Evolutionary conservation across 2,797 vertebrate genomes (phyloP), one percentile per base, ranked within the genome.

Genomic region (Oryzias sinensis): DNA sequence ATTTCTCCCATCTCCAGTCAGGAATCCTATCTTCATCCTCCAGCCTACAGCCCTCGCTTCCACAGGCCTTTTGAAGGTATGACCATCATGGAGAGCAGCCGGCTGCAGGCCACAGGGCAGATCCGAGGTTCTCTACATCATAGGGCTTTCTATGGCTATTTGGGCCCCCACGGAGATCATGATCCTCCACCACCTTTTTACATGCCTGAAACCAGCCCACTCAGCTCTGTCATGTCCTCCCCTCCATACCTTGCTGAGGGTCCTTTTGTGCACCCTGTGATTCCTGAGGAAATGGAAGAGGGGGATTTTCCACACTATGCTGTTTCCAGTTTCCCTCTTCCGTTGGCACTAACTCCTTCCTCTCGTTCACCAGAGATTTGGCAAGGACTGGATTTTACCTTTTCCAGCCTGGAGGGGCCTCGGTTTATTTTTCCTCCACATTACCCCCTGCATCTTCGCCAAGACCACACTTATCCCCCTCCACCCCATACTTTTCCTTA

Each of bases 171-270:
- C 43, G 86, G 89, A 42, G 90, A 93, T 78, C 90, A 90, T 1
- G 93, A 93, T 59, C 90, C 92, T 49, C 95, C 94, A 0, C 95
- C 96, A 0, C 95, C 95, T 72, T 98, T 99, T 93, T 99, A 98
- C 88, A 95, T 98, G 94, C 94, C 96, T 14, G 97, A 99, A 75
- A 95, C 94, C 85, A 99, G 97, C 87, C 96, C 97, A 0, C 90
- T 97, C 74, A 98, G 97, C 87, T 98, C 97, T 0, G 96, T 97
- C 82, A 95, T 98, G 95, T 98, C 97, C 46, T 98, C 97, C 65
- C 92, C 92, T 66, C 96, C 97, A 44, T 92, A 97, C 84, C 93
- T 94, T 68, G 72, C 93, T 0, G 97, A 99, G 86, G 96, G 95
- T 64, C 95, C 95, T 56, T 98, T 97, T 14, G 93, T 94, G 84